phyloP scores from a whole-genome alignment of 2,888 invertebrate species.

The Epinotia bilunana region DNA sequence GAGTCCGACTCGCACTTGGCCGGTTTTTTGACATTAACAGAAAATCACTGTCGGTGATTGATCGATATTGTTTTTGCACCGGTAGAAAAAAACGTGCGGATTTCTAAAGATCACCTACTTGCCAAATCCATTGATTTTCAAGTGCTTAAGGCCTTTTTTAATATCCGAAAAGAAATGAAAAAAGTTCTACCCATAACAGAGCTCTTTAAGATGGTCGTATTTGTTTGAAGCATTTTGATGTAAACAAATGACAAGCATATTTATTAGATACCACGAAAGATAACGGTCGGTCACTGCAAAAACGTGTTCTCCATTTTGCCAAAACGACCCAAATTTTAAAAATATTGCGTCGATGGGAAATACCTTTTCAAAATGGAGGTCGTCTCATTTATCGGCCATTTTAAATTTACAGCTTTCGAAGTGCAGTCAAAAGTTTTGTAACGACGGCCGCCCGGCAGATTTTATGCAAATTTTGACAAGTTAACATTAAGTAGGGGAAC shows the following conservation, averaged over 20 bases:
- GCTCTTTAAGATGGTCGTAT: slow-evolving; percentile 41
- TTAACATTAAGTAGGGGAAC: slow-evolving; percentile 71
- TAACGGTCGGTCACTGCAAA: slow-evolving; percentile 12
- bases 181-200: slow-evolving; percentile 58
- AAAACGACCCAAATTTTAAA: slow-evolving; percentile 24
- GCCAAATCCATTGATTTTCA: slow-evolving; percentile 59
- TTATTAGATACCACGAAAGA: slow-evolving; percentile 17
- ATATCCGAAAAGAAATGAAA: slow-evolving; percentile 67
- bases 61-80: neutral
- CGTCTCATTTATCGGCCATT: slow-evolving; percentile 74
- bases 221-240: slow-evolving; percentile 20
- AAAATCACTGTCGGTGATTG: neutral
- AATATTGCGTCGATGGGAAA: slow-evolving; percentile 49
- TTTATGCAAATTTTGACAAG: slow-evolving; percentile 78
- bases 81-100: neutral
- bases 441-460: slow-evolving; percentile 65
- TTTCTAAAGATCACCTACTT: neutral
- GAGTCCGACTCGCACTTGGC: no score
- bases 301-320: slow-evolving; percentile 8
- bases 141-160: slow-evolving; percentile 60
- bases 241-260: slow-evolving; percentile 34
- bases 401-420: slow-evolving; percentile 78
- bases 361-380: slow-evolving; percentile 60
- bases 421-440: slow-evolving; percentile 73
- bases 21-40: neutral